Evolutionary conservation across 1,140 invertebrate genomes (phyloP).

Genomic region (Stegodyphus dumicola): DNA sequence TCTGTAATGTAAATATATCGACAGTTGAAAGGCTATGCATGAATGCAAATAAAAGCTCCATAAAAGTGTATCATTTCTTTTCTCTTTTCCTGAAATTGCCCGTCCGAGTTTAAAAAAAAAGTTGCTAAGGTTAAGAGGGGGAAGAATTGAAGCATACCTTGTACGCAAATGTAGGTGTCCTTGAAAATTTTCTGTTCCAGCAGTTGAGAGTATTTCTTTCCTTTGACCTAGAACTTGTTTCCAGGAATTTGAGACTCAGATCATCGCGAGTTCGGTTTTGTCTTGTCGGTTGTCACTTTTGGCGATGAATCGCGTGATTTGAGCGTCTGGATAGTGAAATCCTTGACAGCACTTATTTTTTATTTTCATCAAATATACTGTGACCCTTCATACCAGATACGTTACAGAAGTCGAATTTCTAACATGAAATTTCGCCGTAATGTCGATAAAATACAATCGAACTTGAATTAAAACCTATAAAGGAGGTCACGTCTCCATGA

Average conservation of each 20-base stretch:
- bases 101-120: neutral
- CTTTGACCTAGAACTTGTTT: conserved; percentile 50
- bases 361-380: too few relatives aligned
- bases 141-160: neutral
- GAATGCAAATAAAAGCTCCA: neutral
- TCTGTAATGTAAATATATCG: too few relatives aligned
- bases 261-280: conserved; percentile 21
- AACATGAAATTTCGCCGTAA: too few relatives aligned
- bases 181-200: conserved; percentile 1
- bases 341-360: too few relatives aligned
- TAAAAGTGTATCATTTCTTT: too few relatives aligned
- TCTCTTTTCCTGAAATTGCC: too few relatives aligned
- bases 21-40: neutral
- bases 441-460: too few relatives aligned
- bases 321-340: too few relatives aligned
- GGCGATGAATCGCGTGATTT: conserved; percentile 9
- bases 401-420: too few relatives aligned
- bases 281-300: neutral
- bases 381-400: too few relatives aligned
- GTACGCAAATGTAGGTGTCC: conserved; percentile 11
- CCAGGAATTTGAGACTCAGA: conserved; percentile 26
- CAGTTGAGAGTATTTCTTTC: conserved; percentile 18
- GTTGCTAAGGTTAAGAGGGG: neutral
- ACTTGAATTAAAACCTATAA: too few relatives aligned
- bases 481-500: too few relatives aligned